Base-by-base conservation (phyloP, 2,113 vertebrate species). In the Chloebia gouldiae region DNA sequence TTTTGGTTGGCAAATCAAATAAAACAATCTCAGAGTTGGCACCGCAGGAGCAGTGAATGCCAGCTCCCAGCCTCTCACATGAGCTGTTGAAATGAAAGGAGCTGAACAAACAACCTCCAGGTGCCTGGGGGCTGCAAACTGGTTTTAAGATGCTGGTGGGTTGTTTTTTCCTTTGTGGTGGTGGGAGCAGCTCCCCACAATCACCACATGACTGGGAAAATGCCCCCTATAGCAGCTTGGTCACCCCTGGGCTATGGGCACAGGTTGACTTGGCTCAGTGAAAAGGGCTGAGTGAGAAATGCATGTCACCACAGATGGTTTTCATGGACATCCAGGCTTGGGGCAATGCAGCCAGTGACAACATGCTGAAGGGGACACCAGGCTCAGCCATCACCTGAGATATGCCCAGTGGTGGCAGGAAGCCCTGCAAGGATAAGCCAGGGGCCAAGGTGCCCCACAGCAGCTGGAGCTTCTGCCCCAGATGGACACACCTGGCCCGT, bases 1-100 rank as follows among this genome's bases (percentile, higher is more conserved):
- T 90, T 68, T 94, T 96, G 86, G 95, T 57, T 8, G 0, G 72
- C 91, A 95, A 95, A 95, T 95, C 96, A 93, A 95, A 95, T 77
- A 89, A 94, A 97, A 82, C 63, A 42, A 87, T 90, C 87, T 89
- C 1, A 0, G 70, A 82, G 73, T 70, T 97, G 97, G 96, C 96
- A 95, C 39, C 59, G 22, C 25, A 5, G 17, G 49, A 81, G 40
- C 8, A 1, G 49, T n/a, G 80, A 73, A 31, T 91, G 96, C 96
- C 96, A 97, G 87, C 76, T 89, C 96, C 53, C 84, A 88, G 81
- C 49, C 61, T 95, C 88, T 93, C 82, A 60, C 89, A 93, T 10
- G 24, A 86, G 61, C 37, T 95, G 86, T 93, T 1, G 82, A 96
- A 96, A 96, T 0, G 14, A 91, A 89, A 64, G 16, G 30, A 85